phyloP scores from a whole-genome alignment of 2,113 vertebrate species.

The Hirundichthys speculiger region DNA sequence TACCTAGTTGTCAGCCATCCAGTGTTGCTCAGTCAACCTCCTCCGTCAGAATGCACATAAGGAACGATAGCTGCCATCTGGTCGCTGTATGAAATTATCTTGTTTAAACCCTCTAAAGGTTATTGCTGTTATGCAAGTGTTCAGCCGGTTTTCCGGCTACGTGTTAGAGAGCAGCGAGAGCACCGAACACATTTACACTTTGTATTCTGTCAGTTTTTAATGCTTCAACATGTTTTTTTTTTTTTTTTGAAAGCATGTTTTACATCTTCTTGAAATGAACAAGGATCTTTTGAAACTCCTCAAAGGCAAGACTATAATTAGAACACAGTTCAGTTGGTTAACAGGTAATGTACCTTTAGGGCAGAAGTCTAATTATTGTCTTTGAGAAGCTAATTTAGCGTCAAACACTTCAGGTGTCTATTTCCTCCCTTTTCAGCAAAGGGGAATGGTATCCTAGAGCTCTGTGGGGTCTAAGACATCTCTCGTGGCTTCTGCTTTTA shows the following conservation, averaged over 20 bases:
- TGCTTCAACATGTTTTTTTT: conserved; percentile 53
- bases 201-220: conserved; percentile 58
- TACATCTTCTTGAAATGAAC: conserved; percentile 74
- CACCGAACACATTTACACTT: conserved; percentile 50
- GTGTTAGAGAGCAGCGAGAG: conserved; percentile 35
- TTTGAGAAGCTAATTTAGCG: conserved; percentile 85
- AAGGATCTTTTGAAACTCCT: conserved; percentile 71
- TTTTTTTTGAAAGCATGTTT: conserved; percentile 72
- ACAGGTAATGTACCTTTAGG: conserved; percentile 87
- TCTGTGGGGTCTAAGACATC: conserved; percentile 26
- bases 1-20: conserved; percentile 61
- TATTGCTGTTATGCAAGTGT: conserved; percentile 51
- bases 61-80: conserved; percentile 56
- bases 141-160: conserved; percentile 42
- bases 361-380: conserved; percentile 85
- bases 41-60: conserved; percentile 57
- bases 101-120: conserved; percentile 70
- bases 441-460: conserved; percentile 76
- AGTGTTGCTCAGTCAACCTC: conserved; percentile 63
- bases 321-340: conserved; percentile 83
- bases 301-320: conserved; percentile 83
- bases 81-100: conserved; percentile 57
- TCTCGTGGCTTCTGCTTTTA: conserved; percentile 45
- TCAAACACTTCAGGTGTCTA: conserved; percentile 85
- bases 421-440: conserved; percentile 71